A percentile compares a stretch with the other conserved stretches of the same genome.
Conservation (phyloP, 1,140 invertebrate species). For the Venustaconcha ellipsiformis region DNA sequence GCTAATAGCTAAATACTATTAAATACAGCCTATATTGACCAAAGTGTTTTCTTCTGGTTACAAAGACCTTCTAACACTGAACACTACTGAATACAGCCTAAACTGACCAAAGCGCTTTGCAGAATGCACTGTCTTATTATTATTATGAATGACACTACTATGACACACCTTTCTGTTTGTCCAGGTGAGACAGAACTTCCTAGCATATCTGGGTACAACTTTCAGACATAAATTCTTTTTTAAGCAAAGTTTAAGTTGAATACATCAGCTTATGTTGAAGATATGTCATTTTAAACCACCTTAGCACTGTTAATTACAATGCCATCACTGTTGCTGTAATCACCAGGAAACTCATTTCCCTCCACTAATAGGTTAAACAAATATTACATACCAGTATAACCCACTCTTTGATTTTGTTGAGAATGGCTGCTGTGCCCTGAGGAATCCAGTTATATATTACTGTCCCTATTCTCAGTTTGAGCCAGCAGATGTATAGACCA, state of each 20-base stretch:
- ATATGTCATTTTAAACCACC: neutral
- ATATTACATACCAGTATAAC: constrained; percentile 62
- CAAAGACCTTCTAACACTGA: no score
- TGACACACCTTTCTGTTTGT: no score
- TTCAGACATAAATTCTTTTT: no score
- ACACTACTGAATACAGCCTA: no score
- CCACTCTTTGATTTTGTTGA: constrained; percentile 83
- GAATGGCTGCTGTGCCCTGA: constrained; percentile 83
- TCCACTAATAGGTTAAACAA: neutral
- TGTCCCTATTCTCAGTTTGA: constrained; percentile 81
- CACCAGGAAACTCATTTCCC: neutral
- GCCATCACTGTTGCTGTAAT: neutral
- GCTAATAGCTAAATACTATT: no score
- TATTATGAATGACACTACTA: no score
- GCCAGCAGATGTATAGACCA: constrained; percentile 95
- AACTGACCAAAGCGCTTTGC: no score
- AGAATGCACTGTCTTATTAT: no score
- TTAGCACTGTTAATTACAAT: neutral
- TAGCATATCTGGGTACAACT: no score
- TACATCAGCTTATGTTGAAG: neutral
- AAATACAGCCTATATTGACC: no score
- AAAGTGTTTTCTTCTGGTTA: no score
- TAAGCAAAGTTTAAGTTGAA: neutral
- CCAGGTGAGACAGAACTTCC: no score
- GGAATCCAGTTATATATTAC: constrained; percentile 88